Evolutionary conservation across 2,797 vertebrate species (phyloP).

Genomic region (Sebastes ruberrimus): DNA sequence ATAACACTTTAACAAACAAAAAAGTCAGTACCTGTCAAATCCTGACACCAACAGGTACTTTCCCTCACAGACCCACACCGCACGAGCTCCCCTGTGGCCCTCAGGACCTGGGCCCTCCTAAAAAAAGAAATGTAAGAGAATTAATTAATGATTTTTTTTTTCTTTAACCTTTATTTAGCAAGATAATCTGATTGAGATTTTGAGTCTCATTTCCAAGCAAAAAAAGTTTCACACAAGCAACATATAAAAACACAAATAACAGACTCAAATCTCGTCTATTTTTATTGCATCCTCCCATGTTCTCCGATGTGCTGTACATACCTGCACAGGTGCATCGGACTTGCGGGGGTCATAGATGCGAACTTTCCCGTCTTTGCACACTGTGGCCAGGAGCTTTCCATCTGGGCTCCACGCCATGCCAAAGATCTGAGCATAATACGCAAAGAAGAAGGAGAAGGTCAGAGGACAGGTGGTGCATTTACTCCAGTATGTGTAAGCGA

Average conservation of each 20-base stretch:
- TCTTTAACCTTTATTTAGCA: accelerated
- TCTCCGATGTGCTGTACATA: conserved; percentile 39
- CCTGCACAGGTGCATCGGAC: conserved; percentile 85
- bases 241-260: too few species aligned
- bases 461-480: not conserved
- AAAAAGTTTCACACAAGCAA: too few species aligned
- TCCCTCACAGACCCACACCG: conserved; percentile 91
- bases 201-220: too few species aligned
- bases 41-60: conserved; percentile 91
- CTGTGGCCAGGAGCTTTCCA: conserved; percentile 89
- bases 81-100: conserved; percentile 90
- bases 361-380: conserved; percentile 90
- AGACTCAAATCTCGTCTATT: not conserved
- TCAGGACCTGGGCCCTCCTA: conserved; percentile 93
- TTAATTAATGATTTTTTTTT: not conserved
- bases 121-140: not conserved
- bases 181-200: not conserved
- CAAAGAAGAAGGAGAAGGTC: not conserved
- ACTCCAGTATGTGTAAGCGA: not conserved
- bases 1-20: not conserved
- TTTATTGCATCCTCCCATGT: not conserved
- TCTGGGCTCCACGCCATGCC: conserved; percentile 92
- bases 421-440: conserved; percentile 86
- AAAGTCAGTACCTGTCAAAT: conserved; percentile 88
- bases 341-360: conserved; percentile 90